Conservation (phyloP, 2,888 invertebrate genomes). For the Hypselothyrea guttata region DNA sequence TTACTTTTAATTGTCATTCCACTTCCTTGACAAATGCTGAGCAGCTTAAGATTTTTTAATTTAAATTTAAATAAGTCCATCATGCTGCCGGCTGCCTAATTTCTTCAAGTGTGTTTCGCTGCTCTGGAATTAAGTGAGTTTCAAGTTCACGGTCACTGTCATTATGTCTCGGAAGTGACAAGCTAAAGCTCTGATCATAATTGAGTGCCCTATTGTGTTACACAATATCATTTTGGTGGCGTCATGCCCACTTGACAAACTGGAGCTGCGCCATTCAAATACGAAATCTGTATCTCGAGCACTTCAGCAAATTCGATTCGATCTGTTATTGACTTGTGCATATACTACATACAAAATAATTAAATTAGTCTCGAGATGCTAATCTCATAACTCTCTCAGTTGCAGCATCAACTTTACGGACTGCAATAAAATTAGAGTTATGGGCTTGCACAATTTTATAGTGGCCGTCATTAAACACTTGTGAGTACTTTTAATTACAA, state of each 20-base stretch:
- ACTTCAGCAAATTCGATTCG: conserved; percentile 14
- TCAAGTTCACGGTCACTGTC: conserved; percentile 64
- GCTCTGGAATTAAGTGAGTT: conserved; percentile 36
- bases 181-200: conserved; percentile 36
- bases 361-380: too few species aligned
- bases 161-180: conserved; percentile 72
- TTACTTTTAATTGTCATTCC: too few species aligned
- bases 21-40: too few species aligned
- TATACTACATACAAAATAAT: too few species aligned
- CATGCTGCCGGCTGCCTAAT: too few species aligned
- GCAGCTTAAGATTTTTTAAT: too few species aligned
- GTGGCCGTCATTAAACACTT: too few species aligned
- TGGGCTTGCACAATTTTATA: neutral
- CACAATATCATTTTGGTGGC: conserved; percentile 43
- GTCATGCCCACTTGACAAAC: conserved; percentile 68
- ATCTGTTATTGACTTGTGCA: conserved; percentile 26
- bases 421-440: neutral
- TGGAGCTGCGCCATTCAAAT: conserved; percentile 38
- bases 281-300: conserved; percentile 11
- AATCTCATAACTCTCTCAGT: neutral
- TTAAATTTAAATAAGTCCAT: too few species aligned
- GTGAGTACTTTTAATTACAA: too few species aligned
- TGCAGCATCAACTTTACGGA: neutral
- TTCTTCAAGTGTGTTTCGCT: conserved; percentile 41
- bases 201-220: conserved; percentile 58